Evolutionary conservation across 2,888 invertebrate genomes (phyloP).

Genomic region (Orthonevra nobilis): DNA sequence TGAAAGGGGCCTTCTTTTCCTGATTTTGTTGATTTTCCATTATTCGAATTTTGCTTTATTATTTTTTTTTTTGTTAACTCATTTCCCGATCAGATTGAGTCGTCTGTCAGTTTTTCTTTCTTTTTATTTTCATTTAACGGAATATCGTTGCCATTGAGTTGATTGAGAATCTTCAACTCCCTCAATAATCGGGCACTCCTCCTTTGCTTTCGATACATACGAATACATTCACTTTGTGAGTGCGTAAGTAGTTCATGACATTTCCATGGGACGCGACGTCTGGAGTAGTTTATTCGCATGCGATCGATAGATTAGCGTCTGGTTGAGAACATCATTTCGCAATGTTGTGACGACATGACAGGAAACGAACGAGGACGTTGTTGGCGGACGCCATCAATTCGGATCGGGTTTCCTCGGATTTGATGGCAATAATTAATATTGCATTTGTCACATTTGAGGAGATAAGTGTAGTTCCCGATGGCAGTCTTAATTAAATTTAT

Average conservation of each 20-base stretch:
- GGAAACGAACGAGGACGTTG: too few relatives aligned
- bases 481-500: slow-evolving; percentile 44
- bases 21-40: slow-evolving; percentile 33
- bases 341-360: slow-evolving; percentile 31
- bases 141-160: slow-evolving; percentile 14
- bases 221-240: slow-evolving; percentile 3
- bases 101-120: neutral
- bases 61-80: slow-evolving; percentile 24
- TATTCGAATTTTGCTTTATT: too few relatives aligned
- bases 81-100: slow-evolving; percentile 24
- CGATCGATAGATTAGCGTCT: slow-evolving; percentile 50
- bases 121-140: slow-evolving; percentile 1
- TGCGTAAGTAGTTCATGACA: slow-evolving; percentile 56
- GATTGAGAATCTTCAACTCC: slow-evolving; percentile 13
- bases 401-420: slow-evolving; percentile 38
- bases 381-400: too few relatives aligned
- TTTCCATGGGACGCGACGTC: slow-evolving; percentile 36
- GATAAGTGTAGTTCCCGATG: slow-evolving; percentile 23
- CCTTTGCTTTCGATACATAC: neutral
- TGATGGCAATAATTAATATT: slow-evolving; percentile 58
- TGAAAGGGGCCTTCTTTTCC: neutral
- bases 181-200: neutral
- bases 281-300: slow-evolving; percentile 36
- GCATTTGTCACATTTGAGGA: slow-evolving; percentile 52
- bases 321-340: neutral